phyloP scores from a whole-genome alignment of 2,797 vertebrate species.

The Pseudomugil tenellus region DNA sequence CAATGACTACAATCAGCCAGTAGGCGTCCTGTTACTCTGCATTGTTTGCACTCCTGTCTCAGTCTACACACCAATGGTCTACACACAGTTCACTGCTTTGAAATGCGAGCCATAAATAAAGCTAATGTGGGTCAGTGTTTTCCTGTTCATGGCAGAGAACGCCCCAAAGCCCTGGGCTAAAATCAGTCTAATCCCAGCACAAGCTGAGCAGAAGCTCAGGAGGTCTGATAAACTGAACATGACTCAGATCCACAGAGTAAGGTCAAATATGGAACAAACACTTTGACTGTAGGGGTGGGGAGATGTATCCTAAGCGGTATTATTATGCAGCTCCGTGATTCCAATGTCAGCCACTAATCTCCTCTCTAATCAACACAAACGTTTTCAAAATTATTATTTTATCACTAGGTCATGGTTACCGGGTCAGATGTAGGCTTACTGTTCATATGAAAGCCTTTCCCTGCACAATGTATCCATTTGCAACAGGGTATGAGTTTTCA shows the following conservation, averaged over 20 bases:
- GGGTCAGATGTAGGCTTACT: background rate
- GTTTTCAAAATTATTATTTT: conserved; percentile 34
- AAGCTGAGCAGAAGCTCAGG: conserved; percentile 12
- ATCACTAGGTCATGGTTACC: conserved; percentile 8
- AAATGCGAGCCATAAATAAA: conserved; percentile 44
- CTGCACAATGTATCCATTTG: conserved; percentile 7
- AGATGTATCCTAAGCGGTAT: too few relatives aligned
- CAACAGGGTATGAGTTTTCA: background rate
- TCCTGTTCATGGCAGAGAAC: conserved; percentile 38
- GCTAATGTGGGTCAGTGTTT: conserved; percentile 65
- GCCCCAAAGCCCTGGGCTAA: conserved; percentile 39
- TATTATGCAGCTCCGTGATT: conserved; percentile 13
- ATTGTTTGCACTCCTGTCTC: conserved; percentile 21
- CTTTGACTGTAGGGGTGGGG: background rate
- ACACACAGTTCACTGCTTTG: conserved; percentile 22
- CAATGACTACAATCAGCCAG: conserved; percentile 43
- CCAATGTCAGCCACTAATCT: conserved; percentile 25
- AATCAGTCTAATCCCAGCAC: conserved; percentile 43
- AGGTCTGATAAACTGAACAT: conserved; percentile 36
- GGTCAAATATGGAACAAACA: conserved; percentile 17
- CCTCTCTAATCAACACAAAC: conserved; percentile 48
- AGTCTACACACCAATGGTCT: too few relatives aligned
- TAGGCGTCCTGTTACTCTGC: conserved; percentile 53
- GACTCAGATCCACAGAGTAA: conserved; percentile 11
- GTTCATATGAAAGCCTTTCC: conserved; percentile 18